Conservation (phyloP, 1,140 invertebrate species). For the Helicorthomorpha holstii region DNA sequence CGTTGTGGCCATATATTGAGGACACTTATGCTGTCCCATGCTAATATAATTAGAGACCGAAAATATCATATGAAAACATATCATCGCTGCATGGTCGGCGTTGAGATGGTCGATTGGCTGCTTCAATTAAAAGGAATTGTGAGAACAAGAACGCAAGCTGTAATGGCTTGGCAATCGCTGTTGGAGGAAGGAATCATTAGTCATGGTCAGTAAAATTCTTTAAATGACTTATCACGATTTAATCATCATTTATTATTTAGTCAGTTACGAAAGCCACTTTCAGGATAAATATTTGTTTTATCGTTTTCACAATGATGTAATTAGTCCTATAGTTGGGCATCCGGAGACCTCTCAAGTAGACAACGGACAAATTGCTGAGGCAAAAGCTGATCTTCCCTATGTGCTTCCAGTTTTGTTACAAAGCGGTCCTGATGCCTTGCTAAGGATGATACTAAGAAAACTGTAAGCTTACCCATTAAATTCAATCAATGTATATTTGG, state of each 20-base stretch:
- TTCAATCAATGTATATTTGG: too few species aligned
- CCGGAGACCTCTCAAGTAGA: constrained; percentile 19
- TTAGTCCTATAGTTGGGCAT: constrained; percentile 10
- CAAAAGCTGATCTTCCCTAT: constrained; percentile 48
- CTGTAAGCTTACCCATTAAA: too few species aligned
- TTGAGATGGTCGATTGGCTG: constrained; percentile 64
- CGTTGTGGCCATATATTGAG: constrained; percentile 49
- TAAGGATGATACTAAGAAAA: constrained; percentile 65
- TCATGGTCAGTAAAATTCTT: constrained; percentile 39
- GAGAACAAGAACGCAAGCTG: constrained; percentile 47
- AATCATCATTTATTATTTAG: constrained; percentile 24
- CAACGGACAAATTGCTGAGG: constrained; percentile 37
- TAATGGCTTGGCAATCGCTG: constrained; percentile 68
- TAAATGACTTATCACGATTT: neutral
- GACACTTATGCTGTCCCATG: constrained; percentile 44
- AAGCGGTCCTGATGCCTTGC: constrained; percentile 51
- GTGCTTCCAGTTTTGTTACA: constrained; percentile 44
- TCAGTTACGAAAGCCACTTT: constrained; percentile 62
- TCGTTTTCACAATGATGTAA: constrained; percentile 45
- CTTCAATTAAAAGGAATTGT: constrained; percentile 33
- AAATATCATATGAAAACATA: constrained; percentile 32
- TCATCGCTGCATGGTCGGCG: constrained; percentile 34
- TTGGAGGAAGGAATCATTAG: constrained; percentile 61
- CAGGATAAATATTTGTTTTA: constrained; percentile 70
- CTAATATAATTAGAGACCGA: constrained; percentile 42